Evolutionary conservation across 1,140 invertebrate species (phyloP).

Genomic region (Dendrolimus kikuchii): DNA sequence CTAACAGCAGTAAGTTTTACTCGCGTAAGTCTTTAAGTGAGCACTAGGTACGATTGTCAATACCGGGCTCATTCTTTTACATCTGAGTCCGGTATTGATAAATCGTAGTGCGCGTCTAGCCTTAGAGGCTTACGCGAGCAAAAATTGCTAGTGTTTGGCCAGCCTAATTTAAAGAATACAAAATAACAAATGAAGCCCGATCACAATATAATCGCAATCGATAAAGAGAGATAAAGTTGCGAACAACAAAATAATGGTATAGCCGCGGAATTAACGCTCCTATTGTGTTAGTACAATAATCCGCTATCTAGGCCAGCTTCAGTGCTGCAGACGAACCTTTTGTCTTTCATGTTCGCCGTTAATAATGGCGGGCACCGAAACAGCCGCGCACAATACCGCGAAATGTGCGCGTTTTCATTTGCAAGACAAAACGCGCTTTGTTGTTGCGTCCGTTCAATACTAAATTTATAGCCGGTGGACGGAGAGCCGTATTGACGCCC

Average conservation of each 20-base stretch:
- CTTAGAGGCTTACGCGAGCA: no score
- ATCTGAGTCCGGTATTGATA: no score
- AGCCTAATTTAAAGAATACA: no score
- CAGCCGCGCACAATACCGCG: constrained; percentile 70
- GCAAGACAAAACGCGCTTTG: constrained; percentile 72
- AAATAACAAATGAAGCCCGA: no score
- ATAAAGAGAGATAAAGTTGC: constrained; percentile 66
- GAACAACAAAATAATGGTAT: constrained; percentile 70
- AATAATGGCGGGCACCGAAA: constrained; percentile 71
- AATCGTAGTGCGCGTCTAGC: no score
- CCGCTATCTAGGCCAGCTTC: constrained; percentile 71
- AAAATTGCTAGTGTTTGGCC: no score
- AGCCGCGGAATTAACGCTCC: constrained; percentile 70
- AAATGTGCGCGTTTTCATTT: constrained; percentile 72
- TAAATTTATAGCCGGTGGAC: constrained; percentile 69
- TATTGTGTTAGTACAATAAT: constrained; percentile 73
- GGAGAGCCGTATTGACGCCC: constrained; percentile 60
- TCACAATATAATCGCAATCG: constrained; percentile 28
- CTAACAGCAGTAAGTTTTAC: no score
- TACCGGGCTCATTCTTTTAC: no score
- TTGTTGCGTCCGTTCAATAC: constrained; percentile 69
- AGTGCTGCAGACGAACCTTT: constrained; percentile 71
- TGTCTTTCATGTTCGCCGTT: constrained; percentile 72
- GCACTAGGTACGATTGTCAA: no score
- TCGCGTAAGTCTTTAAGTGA: no score